Conservation (phyloP, 2,113 vertebrate genomes). For the Ellobius talpinus region DNA sequence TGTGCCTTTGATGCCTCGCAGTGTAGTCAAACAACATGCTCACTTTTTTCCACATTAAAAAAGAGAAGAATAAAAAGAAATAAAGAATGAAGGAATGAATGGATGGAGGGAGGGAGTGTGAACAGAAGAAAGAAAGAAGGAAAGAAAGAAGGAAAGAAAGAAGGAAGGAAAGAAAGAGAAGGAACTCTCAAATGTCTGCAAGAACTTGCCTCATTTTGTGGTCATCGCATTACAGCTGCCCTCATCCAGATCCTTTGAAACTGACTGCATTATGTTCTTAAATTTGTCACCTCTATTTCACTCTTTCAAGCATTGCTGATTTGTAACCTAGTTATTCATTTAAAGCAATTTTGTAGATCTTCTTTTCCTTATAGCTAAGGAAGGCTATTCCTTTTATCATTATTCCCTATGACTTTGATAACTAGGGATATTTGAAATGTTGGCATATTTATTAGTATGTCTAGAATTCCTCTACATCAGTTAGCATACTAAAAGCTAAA, state of each 20-base stretch:
- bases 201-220: background rate
- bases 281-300: background rate
- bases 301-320: background rate
- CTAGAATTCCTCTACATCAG: background rate
- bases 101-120: background rate
- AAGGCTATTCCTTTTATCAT: background rate
- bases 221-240: background rate
- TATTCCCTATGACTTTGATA: background rate
- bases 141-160: too few species aligned
- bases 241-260: accelerated
- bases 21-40: background rate
- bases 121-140: accelerated
- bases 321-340: background rate
- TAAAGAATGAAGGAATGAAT: background rate
- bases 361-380: background rate
- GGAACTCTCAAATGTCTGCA: background rate
- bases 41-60: background rate
- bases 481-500: background rate
- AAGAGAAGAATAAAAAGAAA: background rate
- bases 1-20: background rate
- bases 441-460: background rate
- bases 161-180: background rate
- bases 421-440: background rate
- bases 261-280: background rate
- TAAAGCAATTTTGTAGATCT: background rate